These are phyloP conservation scores for Hippocampus abdominalis DNA, from an alignment of 2,113 vertebrate species.

Conservation along the genomic window DNA sequence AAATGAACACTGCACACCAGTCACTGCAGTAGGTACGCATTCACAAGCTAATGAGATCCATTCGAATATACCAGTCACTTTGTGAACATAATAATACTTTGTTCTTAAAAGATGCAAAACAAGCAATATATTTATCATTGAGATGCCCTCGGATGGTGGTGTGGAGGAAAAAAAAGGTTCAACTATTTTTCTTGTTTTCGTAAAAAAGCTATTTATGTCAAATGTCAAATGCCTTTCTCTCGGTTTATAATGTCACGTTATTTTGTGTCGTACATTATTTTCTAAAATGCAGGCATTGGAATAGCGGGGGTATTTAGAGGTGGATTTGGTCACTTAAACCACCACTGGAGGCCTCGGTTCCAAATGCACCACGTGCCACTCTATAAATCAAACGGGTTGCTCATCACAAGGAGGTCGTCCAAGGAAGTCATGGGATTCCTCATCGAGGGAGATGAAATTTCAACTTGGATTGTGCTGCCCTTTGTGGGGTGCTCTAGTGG, in stretches of 20 bases:
- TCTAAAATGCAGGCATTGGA: too few species aligned
- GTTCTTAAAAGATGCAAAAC: neutral
- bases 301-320: too few species aligned
- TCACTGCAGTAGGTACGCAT: neutral
- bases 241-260: too few species aligned
- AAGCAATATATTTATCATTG: neutral
- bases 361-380: too few species aligned
- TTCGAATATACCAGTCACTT: neutral
- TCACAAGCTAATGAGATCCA: neutral
- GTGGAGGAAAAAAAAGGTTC: too few species aligned
- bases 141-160: too few species aligned
- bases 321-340: too few species aligned
- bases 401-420: neutral
- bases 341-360: too few species aligned
- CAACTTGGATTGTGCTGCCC: conserved; percentile 26
- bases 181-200: too few species aligned
- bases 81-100: neutral
- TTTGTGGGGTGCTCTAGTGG: conserved; percentile 14
- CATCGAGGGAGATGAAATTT: conserved; percentile 16
- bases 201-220: too few species aligned
- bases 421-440: neutral
- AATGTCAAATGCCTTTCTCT: too few species aligned
- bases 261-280: neutral
- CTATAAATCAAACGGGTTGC: neutral
- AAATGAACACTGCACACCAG: neutral